Base-by-base conservation (phyloP, 2,888 invertebrate species). In the Leptinotarsa rubiginosa region DNA sequence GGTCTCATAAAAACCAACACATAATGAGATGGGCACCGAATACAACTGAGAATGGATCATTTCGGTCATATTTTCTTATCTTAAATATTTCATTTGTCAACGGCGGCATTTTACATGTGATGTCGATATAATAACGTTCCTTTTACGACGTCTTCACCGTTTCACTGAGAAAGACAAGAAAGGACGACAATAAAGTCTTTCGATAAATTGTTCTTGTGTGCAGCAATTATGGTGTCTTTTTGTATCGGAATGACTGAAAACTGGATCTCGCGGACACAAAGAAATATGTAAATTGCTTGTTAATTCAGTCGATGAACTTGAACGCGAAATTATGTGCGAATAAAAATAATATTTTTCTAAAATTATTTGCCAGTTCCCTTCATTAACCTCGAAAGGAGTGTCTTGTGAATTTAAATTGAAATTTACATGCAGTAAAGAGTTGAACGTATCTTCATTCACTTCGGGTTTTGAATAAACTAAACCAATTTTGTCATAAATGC, bases 41-140 rank as follows among this genome's bases (percentile, higher is more conserved):
- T 67, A 71, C 72, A 56, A 67, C 71, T 69, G 69, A 68, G 70
- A 76, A 72, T 70, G 72, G 67, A 72, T 56, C 69, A 72, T 73
- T 69, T 69, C 49, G 66, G 70, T 64, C 74, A 62, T 70, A 76
- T 70, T 70, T 52, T 73, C 78, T 77, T 77, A 77, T 78, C 73
- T 75, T 74, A 78, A 77, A 77, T 75, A 74, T 77, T 77, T 75
- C 74, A 74, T 78, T 78, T 77, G 77, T 78, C 72, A 74, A 75
- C 73, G 70, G 75, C 76, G 70, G 75, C 75, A 68, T 69, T 68
- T 69, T 69, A 78, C 77, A 76, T 74, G 72, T 75, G 74, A 76
- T 73, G 76, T 74, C 75, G 71, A 78, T 78, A 78, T 72, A 78
- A 76, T 76, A 74, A 70, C 67, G 76, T 69, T 68, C 66, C 75